phyloP scores from a whole-genome alignment of 2,888 invertebrate genomes.

The Eupeodes luniger region DNA sequence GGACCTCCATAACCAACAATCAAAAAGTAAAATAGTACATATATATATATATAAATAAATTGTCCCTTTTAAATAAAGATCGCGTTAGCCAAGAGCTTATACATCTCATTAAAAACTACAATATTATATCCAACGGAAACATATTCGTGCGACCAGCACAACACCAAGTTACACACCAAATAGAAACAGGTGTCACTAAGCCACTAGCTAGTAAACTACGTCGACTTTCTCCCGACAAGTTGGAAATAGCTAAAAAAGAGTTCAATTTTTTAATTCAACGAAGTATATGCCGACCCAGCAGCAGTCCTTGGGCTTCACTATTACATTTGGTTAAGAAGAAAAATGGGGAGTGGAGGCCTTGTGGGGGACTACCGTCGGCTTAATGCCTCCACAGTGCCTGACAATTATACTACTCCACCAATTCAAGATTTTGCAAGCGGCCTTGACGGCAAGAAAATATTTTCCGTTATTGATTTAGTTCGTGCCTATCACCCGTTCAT shows the following conservation, averaged over 20 bases:
- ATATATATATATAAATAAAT: too few species aligned
- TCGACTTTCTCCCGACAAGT: background rate
- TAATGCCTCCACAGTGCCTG: slow-evolving; percentile 73
- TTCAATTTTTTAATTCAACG: slow-evolving; percentile 24
- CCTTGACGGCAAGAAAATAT: slow-evolving; percentile 76
- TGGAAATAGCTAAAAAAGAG: slow-evolving; percentile 9
- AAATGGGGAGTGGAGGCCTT: slow-evolving; percentile 13
- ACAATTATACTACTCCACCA: slow-evolving; percentile 79
- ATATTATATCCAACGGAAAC: slow-evolving; percentile 20
- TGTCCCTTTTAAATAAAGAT: background rate
- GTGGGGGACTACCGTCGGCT: background rate
- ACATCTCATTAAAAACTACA: background rate
- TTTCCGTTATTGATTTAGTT: slow-evolving; percentile 79
- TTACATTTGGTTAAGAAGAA: slow-evolving; percentile 33
- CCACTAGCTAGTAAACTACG: slow-evolving; percentile 3
- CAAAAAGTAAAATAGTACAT: background rate
- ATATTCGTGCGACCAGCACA: background rate
- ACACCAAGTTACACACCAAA: slow-evolving; percentile 9
- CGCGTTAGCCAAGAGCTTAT: background rate
- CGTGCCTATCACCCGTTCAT: slow-evolving; percentile 80
- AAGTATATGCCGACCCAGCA: slow-evolving; percentile 16
- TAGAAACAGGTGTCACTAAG: background rate
- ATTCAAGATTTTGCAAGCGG: slow-evolving; percentile 61
- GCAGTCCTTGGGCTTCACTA: slow-evolving; percentile 19
- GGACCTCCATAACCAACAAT: background rate